Base-by-base conservation (phyloP, 2,113 vertebrate species). In the Crotophaga sulcirostris region DNA sequence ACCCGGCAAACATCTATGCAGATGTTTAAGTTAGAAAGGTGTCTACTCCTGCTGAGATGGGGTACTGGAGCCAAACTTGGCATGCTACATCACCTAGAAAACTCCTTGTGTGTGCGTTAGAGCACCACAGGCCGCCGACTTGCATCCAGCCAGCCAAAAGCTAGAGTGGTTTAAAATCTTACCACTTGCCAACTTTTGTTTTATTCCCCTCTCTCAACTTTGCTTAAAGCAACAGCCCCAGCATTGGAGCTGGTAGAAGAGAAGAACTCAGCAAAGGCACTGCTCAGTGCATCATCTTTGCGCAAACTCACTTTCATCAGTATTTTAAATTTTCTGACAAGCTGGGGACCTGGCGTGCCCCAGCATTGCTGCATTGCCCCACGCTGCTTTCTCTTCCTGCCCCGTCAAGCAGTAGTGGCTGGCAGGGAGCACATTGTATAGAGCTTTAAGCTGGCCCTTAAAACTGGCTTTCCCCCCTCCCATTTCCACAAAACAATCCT, bases 61-160 rank as follows among this genome's bases (percentile, higher is more conserved):
- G 19, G 26, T 59, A 29, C 38, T 52, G 29, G 31, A 85, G 67
- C 75, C 70, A 86, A 56, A 49, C 8, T 0, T 60, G 62, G 44
- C 40, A 13, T 15, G 36, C 29, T 86, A 1, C 36, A 69, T 75
- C 75, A 56, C 36, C 58, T 60, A 7, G 26, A 90, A 67, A 62
- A 40, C 26, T 68, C 19, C 33, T 51, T 75, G 44, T 17, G 29
- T 2, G 0, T 15, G 34, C 1, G 0, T 56, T 75, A 33, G 2
- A 29, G 12, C 64, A 59, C 69, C 6, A 3, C 7, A 49, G 36
- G 36, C 16, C 26, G 45, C 36, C 0, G 0, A 28, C 31, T 51
- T 0, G 0, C 49, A 38, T 42, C 19, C 52, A 68, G 58, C 23
- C 52, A 68, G 56, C 13, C 1, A 0, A 45, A 51, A 63, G 60